These are phyloP conservation scores for Sciurus niger DNA, from an alignment of 2,113 vertebrate genomes.

Conservation along the genomic window DNA sequence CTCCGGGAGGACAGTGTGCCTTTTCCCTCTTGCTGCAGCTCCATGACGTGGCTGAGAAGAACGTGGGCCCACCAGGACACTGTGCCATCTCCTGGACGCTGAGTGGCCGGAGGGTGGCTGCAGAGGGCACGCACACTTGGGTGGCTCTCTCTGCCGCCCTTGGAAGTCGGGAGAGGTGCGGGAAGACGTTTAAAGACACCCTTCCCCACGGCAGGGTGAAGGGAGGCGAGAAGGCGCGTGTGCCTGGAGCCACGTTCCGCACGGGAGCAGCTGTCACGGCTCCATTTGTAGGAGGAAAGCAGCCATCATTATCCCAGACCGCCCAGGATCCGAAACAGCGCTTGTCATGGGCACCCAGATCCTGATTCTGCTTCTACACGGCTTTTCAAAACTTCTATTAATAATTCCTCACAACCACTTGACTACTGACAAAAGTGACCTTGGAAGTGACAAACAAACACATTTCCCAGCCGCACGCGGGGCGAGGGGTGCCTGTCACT, in stretches of 20 bases:
- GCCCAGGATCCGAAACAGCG: neutral
- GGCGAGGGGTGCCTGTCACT: too few relatives aligned
- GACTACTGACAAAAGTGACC: neutral
- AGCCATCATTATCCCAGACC: neutral
- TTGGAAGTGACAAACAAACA: neutral
- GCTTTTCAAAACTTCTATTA: neutral
- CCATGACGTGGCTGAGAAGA: neutral
- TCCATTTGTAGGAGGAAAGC: neutral
- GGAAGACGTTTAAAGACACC: neutral
- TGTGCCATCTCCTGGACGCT: neutral
- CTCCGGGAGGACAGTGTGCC: neutral
- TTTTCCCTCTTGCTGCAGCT: neutral
- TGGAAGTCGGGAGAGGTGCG: neutral
- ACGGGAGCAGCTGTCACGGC: neutral
- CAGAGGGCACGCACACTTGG: rapidly evolving
- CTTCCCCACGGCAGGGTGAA: neutral
- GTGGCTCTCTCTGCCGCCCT: neutral
- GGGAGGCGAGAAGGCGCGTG: rapidly evolving
- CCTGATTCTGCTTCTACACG: neutral
- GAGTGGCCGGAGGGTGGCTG: rapidly evolving
- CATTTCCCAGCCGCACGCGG: neutral
- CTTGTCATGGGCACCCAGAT: rapidly evolving
- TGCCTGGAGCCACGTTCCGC: rapidly evolving
- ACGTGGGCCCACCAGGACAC: too few relatives aligned
- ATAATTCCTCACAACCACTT: neutral